These are phyloP conservation scores for Corynorhinus townsendii DNA, from an alignment of 2,113 vertebrate genomes.

Conservation along the genomic window DNA sequence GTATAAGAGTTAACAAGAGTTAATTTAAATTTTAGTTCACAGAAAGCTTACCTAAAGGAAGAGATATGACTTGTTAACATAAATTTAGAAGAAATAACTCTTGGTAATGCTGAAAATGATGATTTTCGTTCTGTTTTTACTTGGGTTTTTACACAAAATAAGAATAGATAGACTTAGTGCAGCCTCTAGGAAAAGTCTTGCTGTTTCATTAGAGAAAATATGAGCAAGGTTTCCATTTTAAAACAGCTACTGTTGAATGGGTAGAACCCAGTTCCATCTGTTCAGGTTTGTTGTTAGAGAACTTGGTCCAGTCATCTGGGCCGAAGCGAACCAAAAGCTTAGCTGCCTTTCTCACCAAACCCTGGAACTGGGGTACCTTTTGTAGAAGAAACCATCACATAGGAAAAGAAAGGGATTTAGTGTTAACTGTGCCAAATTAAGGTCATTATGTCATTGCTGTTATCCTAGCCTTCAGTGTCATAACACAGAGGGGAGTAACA, in stretches of 20 bases:
- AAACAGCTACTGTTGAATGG: conserved; percentile 50
- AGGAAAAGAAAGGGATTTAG: conserved; percentile 55
- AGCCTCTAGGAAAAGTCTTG: conserved; percentile 34
- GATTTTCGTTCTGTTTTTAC: not conserved
- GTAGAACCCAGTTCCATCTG: conserved; percentile 42
- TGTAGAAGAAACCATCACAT: conserved; percentile 59
- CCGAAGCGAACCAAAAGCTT: conserved; percentile 68
- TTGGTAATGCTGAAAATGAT: conserved; percentile 40
- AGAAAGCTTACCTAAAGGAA: conserved; percentile 34
- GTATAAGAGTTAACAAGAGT: conserved; percentile 10
- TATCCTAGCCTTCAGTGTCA: conserved; percentile 36
- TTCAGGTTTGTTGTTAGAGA: conserved; percentile 49
- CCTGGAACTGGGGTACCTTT: conserved; percentile 63
- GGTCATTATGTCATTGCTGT: conserved; percentile 54
- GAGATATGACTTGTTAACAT: conserved; percentile 3
- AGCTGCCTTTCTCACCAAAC: conserved; percentile 74
- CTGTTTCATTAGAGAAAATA: conserved; percentile 55
- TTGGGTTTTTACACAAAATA: not conserved
- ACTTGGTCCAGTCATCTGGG: conserved; percentile 60
- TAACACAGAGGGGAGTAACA: conserved; percentile 9
- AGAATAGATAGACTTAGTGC: conserved; percentile 18
- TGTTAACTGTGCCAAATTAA: conserved; percentile 79
- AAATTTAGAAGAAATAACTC: conserved; percentile 24
- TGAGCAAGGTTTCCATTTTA: conserved; percentile 33
- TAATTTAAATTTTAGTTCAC: conserved; percentile 47